Evolutionary conservation across 2,113 vertebrate species (phyloP).

Genomic region (Pomatorhinus ruficollis): DNA sequence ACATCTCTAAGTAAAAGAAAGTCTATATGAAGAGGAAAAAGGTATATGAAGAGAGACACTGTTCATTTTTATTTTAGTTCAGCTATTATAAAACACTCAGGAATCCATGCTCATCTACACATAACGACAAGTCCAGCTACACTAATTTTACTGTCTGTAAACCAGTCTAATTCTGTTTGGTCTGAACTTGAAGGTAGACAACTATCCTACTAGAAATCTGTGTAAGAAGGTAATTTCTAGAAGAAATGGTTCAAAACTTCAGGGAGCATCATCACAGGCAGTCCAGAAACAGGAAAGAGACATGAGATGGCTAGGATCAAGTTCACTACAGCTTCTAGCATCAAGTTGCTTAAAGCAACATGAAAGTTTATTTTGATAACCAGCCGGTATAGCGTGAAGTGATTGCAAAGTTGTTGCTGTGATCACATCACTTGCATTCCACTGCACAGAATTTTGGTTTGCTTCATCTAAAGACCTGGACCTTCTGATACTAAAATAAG

Average conservation of each 20-base stretch:
- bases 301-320: background rate
- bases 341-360: background rate
- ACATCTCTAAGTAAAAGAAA: background rate
- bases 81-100: background rate
- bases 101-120: background rate
- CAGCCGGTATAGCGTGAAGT: background rate
- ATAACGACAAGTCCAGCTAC: background rate
- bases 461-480: background rate
- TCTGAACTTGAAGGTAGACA: background rate
- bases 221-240: background rate
- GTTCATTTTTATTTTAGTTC: background rate
- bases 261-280: background rate
- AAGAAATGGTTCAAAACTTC: background rate
- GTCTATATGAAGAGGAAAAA: background rate
- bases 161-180: background rate
- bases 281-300: background rate
- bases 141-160: background rate
- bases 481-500: background rate
- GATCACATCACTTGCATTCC: background rate
- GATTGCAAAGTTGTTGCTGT: background rate
- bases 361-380: background rate
- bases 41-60: rapidly evolving
- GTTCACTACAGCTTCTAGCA: background rate
- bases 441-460: background rate
- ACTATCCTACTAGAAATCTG: background rate